Conservation (phyloP, 92 coral and sea anemone species). For the Porites divaricata region DNA sequence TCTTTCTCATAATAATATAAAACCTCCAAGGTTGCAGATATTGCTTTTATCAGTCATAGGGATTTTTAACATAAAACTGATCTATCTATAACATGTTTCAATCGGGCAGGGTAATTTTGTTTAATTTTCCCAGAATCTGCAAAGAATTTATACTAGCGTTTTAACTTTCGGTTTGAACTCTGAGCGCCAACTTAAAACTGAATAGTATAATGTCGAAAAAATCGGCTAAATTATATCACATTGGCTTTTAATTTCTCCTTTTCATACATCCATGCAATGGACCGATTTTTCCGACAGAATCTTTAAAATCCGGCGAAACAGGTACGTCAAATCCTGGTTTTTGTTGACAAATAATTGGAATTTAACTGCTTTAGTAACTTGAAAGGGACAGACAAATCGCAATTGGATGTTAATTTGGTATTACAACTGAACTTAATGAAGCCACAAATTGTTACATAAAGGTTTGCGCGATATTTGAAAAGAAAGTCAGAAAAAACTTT, state of each 20-base stretch:
- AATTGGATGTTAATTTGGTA: neutral
- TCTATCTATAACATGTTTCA: too few relatives aligned
- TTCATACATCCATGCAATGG: neutral
- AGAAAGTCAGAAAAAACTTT: neutral
- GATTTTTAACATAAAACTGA: too few relatives aligned
- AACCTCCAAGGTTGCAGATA: neutral
- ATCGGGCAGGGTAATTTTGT: too few relatives aligned
- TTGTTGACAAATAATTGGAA: too few relatives aligned
- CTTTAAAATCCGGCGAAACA: neutral
- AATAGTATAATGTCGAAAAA: neutral
- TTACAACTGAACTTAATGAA: neutral
- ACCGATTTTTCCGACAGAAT: neutral
- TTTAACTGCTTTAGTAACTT: neutral
- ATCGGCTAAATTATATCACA: neutral
- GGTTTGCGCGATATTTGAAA: neutral
- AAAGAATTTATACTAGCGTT: too few relatives aligned
- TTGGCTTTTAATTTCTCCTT: neutral
- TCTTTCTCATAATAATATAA: neutral
- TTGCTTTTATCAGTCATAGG: neutral
- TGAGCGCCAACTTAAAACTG: too few relatives aligned
- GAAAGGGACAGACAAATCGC: neutral
- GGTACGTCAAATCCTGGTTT: neutral
- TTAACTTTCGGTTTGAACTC: too few relatives aligned
- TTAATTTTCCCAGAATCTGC: too few relatives aligned
- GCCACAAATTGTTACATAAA: neutral